Evolutionary conservation across 2,113 vertebrate genomes (phyloP).

Genomic region (Chauna torquata): DNA sequence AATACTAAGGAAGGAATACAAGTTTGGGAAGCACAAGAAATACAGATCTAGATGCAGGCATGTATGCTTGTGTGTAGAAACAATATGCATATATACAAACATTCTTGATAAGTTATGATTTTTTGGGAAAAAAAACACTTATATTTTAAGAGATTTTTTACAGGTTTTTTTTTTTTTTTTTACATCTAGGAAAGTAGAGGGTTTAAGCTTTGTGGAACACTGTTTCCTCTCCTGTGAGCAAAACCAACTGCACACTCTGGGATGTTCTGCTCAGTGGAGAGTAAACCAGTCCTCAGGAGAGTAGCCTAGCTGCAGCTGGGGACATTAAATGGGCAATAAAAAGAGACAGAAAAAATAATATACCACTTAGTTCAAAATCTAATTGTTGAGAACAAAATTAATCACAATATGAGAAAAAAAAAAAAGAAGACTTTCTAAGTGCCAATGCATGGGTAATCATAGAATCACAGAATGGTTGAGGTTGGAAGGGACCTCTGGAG

Average conservation of each 20-base stretch:
- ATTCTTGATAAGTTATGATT: not conserved
- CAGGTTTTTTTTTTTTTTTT: not conserved
- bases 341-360: not conserved
- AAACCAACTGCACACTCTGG: not conserved
- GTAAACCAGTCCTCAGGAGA: not conserved
- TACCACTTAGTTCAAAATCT: not conserved
- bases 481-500: not conserved
- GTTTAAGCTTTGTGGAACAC: not conserved
- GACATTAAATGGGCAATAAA: not conserved
- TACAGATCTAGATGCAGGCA: not conserved
- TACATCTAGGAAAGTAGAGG: not conserved
- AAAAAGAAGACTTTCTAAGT: not conserved
- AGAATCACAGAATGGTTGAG: not conserved
- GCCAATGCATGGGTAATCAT: not conserved
- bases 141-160: not conserved
- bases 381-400: not conserved
- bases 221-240: not conserved
- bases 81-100: not conserved
- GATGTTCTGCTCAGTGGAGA: not conserved
- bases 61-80: not conserved
- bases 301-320: not conserved
- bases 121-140: rapidly evolving
- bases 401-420: not conserved
- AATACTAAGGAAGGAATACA: not conserved
- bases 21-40: not conserved